These are phyloP conservation scores for Gila orcuttii DNA, from an alignment of 2,113 vertebrate species.

Conservation along the genomic window DNA sequence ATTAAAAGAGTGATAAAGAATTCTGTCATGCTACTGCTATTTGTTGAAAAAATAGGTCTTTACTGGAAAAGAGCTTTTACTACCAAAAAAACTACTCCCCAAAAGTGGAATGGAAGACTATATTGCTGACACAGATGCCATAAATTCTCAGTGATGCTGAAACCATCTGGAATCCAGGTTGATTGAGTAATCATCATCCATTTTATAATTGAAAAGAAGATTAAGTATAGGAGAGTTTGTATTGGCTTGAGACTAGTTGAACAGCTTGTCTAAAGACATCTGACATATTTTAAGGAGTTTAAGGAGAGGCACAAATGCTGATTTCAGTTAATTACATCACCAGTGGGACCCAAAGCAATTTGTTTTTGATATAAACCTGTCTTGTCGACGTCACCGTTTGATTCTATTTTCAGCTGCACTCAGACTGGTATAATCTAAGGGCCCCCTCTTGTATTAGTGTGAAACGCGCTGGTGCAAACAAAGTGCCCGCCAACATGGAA, in stretches of 20 bases:
- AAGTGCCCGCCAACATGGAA: slow-evolving; percentile 72
- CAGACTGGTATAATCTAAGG: slow-evolving; percentile 50
- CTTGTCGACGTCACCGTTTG: slow-evolving; percentile 47
- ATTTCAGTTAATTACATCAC: slow-evolving; percentile 33
- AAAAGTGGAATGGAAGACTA: neutral
- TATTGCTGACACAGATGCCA: slow-evolving; percentile 37
- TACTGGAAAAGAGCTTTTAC: neutral
- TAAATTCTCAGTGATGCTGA: neutral
- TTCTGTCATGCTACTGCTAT: neutral
- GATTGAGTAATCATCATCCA: slow-evolving; percentile 13
- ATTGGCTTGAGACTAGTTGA: slow-evolving; percentile 10
- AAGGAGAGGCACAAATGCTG: slow-evolving; percentile 12
- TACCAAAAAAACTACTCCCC: neutral
- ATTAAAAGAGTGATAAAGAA: neutral
- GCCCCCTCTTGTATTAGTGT: slow-evolving; percentile 56
- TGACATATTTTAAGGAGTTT: neutral
- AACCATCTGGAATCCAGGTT: slow-evolving; percentile 26
- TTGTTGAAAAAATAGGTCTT: neutral
- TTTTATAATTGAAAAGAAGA: slow-evolving; percentile 35
- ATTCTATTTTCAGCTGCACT: slow-evolving; percentile 59
- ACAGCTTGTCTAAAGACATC: slow-evolving; percentile 28
- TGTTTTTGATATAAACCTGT: slow-evolving; percentile 32
- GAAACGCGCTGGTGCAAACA: slow-evolving; percentile 57
- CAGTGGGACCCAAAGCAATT: slow-evolving; percentile 19
- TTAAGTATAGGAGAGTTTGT: slow-evolving; percentile 1